Conservation (phyloP, 2,113 vertebrate genomes). For the Trematomus loennbergii region DNA sequence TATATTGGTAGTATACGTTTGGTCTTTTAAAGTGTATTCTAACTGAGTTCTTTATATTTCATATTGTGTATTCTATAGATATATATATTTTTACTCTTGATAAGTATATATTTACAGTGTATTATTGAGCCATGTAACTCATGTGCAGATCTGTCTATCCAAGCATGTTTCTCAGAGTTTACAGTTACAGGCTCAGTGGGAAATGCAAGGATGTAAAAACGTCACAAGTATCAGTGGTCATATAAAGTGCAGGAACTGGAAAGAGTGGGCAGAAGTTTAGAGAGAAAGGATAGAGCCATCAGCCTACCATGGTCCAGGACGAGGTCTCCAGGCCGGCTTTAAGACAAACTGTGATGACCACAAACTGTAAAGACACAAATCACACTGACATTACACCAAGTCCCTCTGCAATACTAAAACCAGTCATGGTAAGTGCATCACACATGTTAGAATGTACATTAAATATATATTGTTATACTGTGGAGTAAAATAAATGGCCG, state of each 20-base stretch:
- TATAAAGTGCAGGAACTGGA: conserved; percentile 50
- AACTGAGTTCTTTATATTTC: too few relatives aligned
- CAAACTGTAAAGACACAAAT: conserved; percentile 87
- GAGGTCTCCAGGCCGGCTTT: conserved; percentile 98
- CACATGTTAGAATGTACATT: neutral
- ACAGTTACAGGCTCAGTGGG: conserved; percentile 34
- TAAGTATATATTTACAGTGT: too few relatives aligned
- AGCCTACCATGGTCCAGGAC: conserved; percentile 95
- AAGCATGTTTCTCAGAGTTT: neutral
- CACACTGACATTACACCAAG: conserved; percentile 32
- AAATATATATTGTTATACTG: neutral
- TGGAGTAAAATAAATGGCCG: neutral
- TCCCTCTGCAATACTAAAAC: conserved; percentile 3
- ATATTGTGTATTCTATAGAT: too few relatives aligned
- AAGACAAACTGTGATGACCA: conserved; percentile 99
- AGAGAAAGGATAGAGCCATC: conserved; percentile 25
- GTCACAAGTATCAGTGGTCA: conserved; percentile 40
- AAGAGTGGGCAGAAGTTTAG: conserved; percentile 37
- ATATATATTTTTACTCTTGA: too few relatives aligned
- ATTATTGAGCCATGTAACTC: too few relatives aligned
- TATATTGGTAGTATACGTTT: too few relatives aligned
- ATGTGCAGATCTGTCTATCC: too few relatives aligned
- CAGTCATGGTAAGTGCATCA: neutral
- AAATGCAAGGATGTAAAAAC: conserved; percentile 39
- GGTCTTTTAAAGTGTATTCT: too few relatives aligned